phyloP scores from a whole-genome alignment of 2,888 invertebrate genomes.

The Laothoe populi region DNA sequence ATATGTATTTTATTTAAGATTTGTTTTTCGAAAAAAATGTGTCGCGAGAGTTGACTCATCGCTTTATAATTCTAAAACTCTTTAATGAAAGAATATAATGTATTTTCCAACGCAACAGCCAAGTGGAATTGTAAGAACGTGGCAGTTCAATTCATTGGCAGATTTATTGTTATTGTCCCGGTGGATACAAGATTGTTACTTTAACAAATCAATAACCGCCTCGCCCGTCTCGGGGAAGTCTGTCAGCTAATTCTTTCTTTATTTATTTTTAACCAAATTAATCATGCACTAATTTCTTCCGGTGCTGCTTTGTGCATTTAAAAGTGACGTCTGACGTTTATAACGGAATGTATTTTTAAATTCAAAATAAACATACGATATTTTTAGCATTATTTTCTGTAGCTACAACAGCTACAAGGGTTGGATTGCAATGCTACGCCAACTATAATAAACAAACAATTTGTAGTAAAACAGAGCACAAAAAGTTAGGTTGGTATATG shows the following conservation, averaged over 20 bases:
- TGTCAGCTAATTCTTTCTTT: constrained; percentile 22
- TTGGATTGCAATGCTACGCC: too few species aligned
- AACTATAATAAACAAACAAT: too few species aligned
- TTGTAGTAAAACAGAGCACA: too few species aligned
- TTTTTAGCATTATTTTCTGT: too few species aligned
- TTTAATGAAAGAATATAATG: constrained; percentile 2
- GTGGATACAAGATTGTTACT: constrained; percentile 38
- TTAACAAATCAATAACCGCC: constrained; percentile 53
- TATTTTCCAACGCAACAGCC: constrained; percentile 32
- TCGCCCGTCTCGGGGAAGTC: constrained; percentile 34
- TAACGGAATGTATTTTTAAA: not conserved
- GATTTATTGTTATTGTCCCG: constrained; percentile 56
- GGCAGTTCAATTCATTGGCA: constrained; percentile 46
- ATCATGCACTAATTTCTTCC: constrained; percentile 20
- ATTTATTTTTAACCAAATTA: constrained; percentile 7
- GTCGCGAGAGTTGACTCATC: not conserved
- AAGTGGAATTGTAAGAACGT: constrained; percentile 31
- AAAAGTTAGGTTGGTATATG: too few species aligned
- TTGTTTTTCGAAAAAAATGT: not conserved
- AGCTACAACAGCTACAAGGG: too few species aligned
- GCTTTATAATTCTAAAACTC: not conserved
- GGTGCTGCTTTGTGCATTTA: not conserved
- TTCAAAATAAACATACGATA: not conserved
- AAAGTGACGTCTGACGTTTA: not conserved
- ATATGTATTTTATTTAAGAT: not conserved